A percentile compares a stretch with the other conserved stretches of the same genome.
phyloP scores from a whole-genome alignment of 2,113 vertebrate genomes.

The Stigmatopora nigra region DNA sequence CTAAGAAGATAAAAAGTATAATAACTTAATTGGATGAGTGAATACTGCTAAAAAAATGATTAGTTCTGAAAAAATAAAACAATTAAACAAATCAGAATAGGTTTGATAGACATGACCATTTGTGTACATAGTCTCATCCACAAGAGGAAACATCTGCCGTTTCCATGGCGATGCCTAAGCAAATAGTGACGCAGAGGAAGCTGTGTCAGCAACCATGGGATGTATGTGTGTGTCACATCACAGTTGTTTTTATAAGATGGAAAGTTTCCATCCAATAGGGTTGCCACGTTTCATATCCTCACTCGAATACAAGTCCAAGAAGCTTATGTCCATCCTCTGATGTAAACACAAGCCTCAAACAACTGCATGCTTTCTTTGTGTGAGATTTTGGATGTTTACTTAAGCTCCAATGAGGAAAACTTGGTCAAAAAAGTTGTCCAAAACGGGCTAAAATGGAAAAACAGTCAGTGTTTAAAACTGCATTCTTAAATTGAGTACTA shows the following conservation, averaged over 20 bases:
- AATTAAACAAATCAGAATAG: not conserved
- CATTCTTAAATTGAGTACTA: not conserved
- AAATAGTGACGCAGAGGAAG: slow-evolving; percentile 35
- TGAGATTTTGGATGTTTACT: slow-evolving; percentile 9
- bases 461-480: not conserved
- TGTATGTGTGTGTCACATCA: not conserved
- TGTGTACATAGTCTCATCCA: not conserved
- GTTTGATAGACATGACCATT: not conserved
- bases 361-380: slow-evolving; percentile 7
- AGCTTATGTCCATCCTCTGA: slow-evolving; percentile 8
- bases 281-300: slow-evolving; percentile 2
- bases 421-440: not conserved
- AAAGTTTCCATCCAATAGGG: slow-evolving; percentile 8
- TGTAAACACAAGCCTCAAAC: slow-evolving; percentile 10
- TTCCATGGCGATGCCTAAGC: slow-evolving; percentile 36
- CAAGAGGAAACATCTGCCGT: slow-evolving; percentile 20
- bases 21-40: not conserved
- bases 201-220: slow-evolving; percentile 11
- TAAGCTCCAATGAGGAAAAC: not conserved
- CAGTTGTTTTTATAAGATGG: slow-evolving; percentile 2
- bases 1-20: not conserved
- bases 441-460: not conserved
- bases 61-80: too few relatives aligned
- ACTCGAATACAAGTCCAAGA: slow-evolving; percentile 21
- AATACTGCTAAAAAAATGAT: not conserved